Base-by-base conservation (phyloP, 1,140 invertebrate species). In the Megathymus violae region DNA sequence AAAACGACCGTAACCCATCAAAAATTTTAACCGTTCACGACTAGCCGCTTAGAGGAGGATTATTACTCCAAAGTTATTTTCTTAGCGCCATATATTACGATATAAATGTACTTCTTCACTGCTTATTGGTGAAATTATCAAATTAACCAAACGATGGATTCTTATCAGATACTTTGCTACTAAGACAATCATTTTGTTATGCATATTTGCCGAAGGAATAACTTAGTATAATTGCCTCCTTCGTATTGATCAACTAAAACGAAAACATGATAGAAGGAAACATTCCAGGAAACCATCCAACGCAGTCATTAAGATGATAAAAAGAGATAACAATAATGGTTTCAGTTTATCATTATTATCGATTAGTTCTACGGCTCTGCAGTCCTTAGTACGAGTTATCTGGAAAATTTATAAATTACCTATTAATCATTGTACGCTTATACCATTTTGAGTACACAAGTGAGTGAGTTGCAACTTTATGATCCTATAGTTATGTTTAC, bases 241-340 rank as follows among this genome's bases (percentile, higher is more conserved):
- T 27, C 34, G 19, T 40, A 61, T 47, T 52, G 52, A 63, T 17
- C 44, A 64, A 38, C 14, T 41, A 22, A 63, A 56, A 31, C 50
- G 44, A 25, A 50, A 40, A 56, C 43, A 56, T 51, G n/a, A n/a
- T n/a, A n/a, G 13, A 48, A 17, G 34, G 36, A 14, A 14, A 22
- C 9, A 4, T 81, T 78, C 74, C 69, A 36, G 71, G 78, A 77
- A 78, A 70, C 51, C 67, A 66, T 68, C 63, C 54, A 31, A 46
- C 46, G 61, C 61, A 54, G 74, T 78, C 72, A 81, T 82, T 81
- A 78, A 78, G 77, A 82, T 85, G 74, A 83, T 87, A 80, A 80
- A 76, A 66, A 52, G 11, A 76, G 78, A 83, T 85, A 83, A 74
- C 59, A 67, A 69, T 80, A 80, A 85, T 78, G 69, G 76, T 74